phyloP scores from a whole-genome alignment of 37 sponge, comb jelly and placozoan species.

The Spongilla lacustris region DNA sequence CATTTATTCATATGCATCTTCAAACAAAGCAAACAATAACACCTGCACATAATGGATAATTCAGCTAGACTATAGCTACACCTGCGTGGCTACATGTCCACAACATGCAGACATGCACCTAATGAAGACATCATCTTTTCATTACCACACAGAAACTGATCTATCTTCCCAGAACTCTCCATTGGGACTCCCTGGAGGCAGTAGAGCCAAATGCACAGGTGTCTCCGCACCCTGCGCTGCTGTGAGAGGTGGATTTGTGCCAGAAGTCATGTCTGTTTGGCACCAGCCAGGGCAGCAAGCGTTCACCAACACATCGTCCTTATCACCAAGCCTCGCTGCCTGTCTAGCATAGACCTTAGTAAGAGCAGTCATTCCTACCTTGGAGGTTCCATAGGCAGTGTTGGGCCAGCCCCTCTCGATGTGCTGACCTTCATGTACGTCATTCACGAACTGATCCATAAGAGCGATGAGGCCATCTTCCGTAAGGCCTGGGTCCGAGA shows the following conservation, averaged over 20 bases:
- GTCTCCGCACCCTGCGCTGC: constrained; percentile 91
- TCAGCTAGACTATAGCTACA: too few species aligned
- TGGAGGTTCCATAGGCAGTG: constrained; percentile 55
- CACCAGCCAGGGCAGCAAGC: constrained; percentile 77
- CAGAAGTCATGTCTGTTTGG: constrained; percentile 83
- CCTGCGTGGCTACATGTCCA: too few species aligned
- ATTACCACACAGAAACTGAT: constrained; percentile 57
- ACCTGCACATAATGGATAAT: too few species aligned
- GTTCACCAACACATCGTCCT: constrained; percentile 70
- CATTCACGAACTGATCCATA: constrained; percentile 76
- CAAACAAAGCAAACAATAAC: too few species aligned
- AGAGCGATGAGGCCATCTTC: constrained; percentile 68
- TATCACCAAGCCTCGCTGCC: constrained; percentile 20
- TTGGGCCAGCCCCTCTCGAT: constrained; percentile 67
- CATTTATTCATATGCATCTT: too few species aligned
- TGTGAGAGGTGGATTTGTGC: constrained; percentile 57
- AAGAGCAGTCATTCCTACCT: constrained; percentile 66
- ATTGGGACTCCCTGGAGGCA: constrained; percentile 70
- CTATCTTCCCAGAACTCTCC: constrained; percentile 81
- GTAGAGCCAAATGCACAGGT: constrained; percentile 58
- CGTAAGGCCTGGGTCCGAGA: constrained; percentile 54
- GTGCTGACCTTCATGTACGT: constrained; percentile 52
- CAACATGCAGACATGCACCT: too few species aligned
- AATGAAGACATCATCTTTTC: too few species aligned
- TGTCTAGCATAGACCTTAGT: constrained; percentile 48